Conservation (phyloP, 2,797 vertebrate species). For the Catharus ustulatus region DNA sequence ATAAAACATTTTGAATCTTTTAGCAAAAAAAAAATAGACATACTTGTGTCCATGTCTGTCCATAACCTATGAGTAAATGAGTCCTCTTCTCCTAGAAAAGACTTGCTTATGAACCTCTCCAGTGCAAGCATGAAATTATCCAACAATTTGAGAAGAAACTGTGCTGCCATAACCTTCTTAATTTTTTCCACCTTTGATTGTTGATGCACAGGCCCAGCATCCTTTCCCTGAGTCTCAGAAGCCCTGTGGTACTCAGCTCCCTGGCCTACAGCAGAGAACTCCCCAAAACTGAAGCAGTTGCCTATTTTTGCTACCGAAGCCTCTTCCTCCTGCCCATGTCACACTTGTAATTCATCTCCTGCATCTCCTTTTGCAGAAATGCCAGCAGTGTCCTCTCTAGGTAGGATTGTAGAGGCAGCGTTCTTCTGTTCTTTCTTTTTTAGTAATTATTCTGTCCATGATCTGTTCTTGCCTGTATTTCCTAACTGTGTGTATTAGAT, state of each 20-base stretch:
- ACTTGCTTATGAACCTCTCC: not conserved
- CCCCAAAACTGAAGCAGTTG: not conserved
- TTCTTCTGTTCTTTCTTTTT: not conserved
- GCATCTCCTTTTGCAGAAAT: not conserved
- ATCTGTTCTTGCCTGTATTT: not conserved
- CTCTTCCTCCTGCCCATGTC: not conserved
- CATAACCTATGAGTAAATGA: not conserved
- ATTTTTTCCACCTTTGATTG: not conserved
- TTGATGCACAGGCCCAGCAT: not conserved
- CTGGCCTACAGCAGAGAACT: not conserved
- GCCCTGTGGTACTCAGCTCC: not conserved
- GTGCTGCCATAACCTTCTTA: not conserved
- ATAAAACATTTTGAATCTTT: not conserved
- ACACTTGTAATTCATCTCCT: not conserved
- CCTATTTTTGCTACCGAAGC: not conserved
- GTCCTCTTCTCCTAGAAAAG: not conserved
- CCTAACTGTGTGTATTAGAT: not conserved
- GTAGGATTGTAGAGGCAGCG: not conserved
- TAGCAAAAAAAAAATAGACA: not conserved
- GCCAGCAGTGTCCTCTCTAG: not conserved
- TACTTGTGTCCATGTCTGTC: not conserved
- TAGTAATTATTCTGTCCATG: not conserved
- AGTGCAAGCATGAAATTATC: not conserved
- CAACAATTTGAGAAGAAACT: not conserved
- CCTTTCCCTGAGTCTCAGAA: not conserved